Evolutionary conservation across 2,797 vertebrate species (phyloP), one percentile per base, ranked within the genome.

Genomic region (Aulostomus chinensis): DNA sequence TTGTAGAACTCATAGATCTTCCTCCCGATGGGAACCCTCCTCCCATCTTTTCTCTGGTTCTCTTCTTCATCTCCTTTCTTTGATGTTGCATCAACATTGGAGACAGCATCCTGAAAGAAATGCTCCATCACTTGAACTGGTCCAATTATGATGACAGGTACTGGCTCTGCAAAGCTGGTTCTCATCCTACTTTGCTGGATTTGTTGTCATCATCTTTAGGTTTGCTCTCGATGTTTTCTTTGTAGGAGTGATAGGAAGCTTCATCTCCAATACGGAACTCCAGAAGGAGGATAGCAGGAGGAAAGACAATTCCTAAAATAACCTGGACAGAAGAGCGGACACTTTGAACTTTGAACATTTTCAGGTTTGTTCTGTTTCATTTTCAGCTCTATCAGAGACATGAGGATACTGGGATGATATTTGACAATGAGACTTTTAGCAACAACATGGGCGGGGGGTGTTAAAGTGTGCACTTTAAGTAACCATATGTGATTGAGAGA

Each of bases 1-100:
- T 94, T 98, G 63, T 99, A 99, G 84, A 99, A 99, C 80, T 98
- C 96, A 1, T 94, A 99, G 82, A 98, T 95, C 81, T 93, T 96
- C 43, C 80, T 91, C 37, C 93, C 93, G 1, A 98, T 93, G 20
- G 96, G 95, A 63, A 96, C 86, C 39, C 90, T 92, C 1, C 37
- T 92, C 12, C 87, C 87, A 15, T 92, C 92, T 30, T 92, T 95
- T 68, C 85, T 93, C 26, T 87, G 87, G 30, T 80, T 92, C 1
- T 93, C 94, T 65, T 98, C 96, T 62, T 98, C 96, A 1, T 98
- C 96, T 2, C 91, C 96, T 85, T 94, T 97, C 60, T 92, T 93
- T 1, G 95, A 95, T 14, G 68, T 76, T 0, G 88, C 1, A 2
- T 98, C 96, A 1, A 70, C 70, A 29, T 91, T 94, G 0, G 73